Conservation (phyloP, 2,797 vertebrate genomes). For the Psittacula derbiana region DNA sequence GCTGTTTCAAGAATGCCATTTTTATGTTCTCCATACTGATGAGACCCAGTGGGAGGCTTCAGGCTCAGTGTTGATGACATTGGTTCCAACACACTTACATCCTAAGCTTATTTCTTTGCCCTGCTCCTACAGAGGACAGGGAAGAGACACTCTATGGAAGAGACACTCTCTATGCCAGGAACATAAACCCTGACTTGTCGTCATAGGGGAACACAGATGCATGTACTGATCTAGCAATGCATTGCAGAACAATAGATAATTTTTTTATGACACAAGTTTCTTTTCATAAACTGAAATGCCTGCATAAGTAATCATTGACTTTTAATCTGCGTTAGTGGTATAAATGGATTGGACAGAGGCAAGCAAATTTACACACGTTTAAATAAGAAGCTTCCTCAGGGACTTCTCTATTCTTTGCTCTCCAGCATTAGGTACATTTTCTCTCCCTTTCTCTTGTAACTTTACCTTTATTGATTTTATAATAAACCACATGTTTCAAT, state of each 20-base stretch:
- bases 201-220: background rate
- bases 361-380: conserved; percentile 23
- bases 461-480: conserved; percentile 71
- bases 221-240: fast-evolving
- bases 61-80: background rate
- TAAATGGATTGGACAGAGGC: conserved; percentile 42
- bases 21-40: background rate
- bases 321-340: conserved; percentile 61
- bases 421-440: conserved; percentile 15
- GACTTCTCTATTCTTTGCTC: conserved; percentile 51
- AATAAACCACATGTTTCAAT: conserved; percentile 63
- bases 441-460: conserved; percentile 53
- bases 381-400: conserved; percentile 29
- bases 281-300: conserved; percentile 30
- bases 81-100: background rate
- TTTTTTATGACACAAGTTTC: background rate
- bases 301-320: conserved; percentile 43
- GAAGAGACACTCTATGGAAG: background rate
- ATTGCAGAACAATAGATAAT: background rate
- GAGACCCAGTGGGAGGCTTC: background rate
- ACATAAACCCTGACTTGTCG: background rate
- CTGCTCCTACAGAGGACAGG: background rate
- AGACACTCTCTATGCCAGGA: background rate
- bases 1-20: background rate
- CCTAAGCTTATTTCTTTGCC: background rate